phyloP scores from a whole-genome alignment of 2,888 invertebrate species.

The Colostygia pectinataria region DNA sequence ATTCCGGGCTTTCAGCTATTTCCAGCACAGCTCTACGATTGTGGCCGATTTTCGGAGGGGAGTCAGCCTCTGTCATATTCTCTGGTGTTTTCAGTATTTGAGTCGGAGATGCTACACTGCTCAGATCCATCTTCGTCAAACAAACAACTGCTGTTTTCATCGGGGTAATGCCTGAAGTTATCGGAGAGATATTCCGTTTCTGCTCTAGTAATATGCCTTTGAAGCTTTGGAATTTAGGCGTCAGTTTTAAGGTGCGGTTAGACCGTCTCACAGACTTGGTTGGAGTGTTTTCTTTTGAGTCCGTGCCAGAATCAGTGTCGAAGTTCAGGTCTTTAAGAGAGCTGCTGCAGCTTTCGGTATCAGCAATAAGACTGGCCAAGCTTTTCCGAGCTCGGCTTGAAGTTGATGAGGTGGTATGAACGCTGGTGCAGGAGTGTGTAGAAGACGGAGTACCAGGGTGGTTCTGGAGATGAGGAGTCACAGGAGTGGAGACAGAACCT shows the following conservation, averaged over 20 bases:
- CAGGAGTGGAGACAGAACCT: conserved; percentile 67
- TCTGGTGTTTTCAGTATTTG: conserved; percentile 74
- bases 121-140: conserved; percentile 69
- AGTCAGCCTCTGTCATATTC: conserved; percentile 59
- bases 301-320: conserved; percentile 71
- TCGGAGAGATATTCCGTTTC: conserved; percentile 43
- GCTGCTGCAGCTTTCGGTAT: conserved; percentile 79
- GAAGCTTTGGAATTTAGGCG: conserved; percentile 67
- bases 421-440: conserved; percentile 70
- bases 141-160: conserved; percentile 58
- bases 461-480: conserved; percentile 66
- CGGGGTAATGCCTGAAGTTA: conserved; percentile 42
- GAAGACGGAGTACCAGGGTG: conserved; percentile 74
- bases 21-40: conserved; percentile 61
- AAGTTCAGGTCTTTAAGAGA: conserved; percentile 78
- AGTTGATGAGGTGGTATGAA: conserved; percentile 68
- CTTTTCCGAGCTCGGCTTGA: conserved; percentile 74
- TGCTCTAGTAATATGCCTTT: conserved; percentile 70
- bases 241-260: conserved; percentile 52
- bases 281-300: conserved; percentile 77
- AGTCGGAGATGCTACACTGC: conserved; percentile 59
- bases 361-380: conserved; percentile 72
- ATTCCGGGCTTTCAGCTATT: conserved; percentile 71
- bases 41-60: conserved; percentile 69
- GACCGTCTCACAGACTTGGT: conserved; percentile 59